Conservation (phyloP, 1,140 invertebrate genomes). For the Saccostrea glomerata region DNA sequence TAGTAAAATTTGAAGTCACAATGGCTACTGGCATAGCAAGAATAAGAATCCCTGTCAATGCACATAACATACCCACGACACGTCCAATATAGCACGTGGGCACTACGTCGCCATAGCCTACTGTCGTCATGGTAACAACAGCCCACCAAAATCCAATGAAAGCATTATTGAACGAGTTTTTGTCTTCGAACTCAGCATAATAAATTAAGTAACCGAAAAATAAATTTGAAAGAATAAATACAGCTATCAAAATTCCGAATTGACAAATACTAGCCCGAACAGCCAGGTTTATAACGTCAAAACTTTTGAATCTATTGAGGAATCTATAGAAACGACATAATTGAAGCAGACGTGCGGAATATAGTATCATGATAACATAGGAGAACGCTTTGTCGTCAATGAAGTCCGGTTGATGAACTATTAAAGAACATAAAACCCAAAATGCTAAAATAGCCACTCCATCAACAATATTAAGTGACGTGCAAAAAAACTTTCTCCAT, state of each 20-base stretch:
- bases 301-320: not conserved
- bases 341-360: not conserved
- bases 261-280: not conserved
- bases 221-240: conserved; percentile 89
- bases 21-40: conserved; percentile 89
- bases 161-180: conserved; percentile 49
- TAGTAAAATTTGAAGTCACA: conserved; percentile 78
- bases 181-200: conserved; percentile 41
- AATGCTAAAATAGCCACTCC: not conserved
- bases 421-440: not conserved
- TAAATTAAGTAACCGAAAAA: conserved; percentile 96
- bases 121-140: conserved; percentile 54
- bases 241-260: not conserved
- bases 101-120: conserved; percentile 51
- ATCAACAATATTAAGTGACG: not conserved
- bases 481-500: not conserved
- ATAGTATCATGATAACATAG: not conserved
- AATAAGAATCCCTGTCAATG: conserved; percentile 46
- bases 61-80: conserved; percentile 15
- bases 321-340: conserved; percentile 12
- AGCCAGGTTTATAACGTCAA: conserved; percentile 21
- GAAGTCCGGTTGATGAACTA: not conserved
- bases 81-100: conserved; percentile 27
- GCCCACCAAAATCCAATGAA: conserved; percentile 47
- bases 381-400: not conserved